phyloP scores from a whole-genome alignment of 2,797 vertebrate genomes.

The Chelon auratus region DNA sequence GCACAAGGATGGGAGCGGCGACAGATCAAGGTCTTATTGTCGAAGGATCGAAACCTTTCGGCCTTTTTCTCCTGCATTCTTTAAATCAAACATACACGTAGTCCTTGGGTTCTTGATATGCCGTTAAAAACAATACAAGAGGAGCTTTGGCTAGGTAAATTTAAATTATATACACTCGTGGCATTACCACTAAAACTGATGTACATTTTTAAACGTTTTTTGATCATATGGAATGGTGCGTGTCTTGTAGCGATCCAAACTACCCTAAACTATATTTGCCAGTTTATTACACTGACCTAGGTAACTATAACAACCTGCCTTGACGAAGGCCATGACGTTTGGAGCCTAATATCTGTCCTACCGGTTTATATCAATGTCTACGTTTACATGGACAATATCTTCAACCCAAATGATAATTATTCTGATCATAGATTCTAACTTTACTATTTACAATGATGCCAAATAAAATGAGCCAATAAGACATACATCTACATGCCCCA shows the following conservation, averaged over 20 bases:
- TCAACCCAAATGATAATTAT: too few relatives aligned
- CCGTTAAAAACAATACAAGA: slow-evolving; percentile 6
- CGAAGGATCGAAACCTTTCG: slow-evolving; percentile 13
- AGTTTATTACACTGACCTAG: background rate
- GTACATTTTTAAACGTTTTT: background rate
- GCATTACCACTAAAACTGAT: background rate
- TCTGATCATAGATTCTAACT: too few relatives aligned
- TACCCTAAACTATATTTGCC: background rate
- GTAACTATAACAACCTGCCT: background rate
- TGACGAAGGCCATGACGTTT: background rate
- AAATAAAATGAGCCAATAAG: too few relatives aligned
- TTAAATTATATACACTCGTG: background rate
- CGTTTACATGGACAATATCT: too few relatives aligned
- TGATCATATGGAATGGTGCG: background rate
- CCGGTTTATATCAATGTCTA: background rate
- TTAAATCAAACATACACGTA: slow-evolving; percentile 24
- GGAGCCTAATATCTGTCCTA: background rate
- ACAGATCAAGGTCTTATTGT: slow-evolving; percentile 39
- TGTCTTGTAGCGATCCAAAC: background rate
- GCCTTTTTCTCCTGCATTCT: background rate
- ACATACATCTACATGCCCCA: too few relatives aligned
- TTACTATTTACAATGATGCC: too few relatives aligned
- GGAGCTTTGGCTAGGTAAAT: background rate
- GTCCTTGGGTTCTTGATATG: slow-evolving; percentile 6
- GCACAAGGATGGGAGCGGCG: slow-evolving; percentile 24